These are phyloP conservation scores for Aegotheles bennettii DNA, from an alignment of 2,113 vertebrate genomes.

Conservation along the genomic window DNA sequence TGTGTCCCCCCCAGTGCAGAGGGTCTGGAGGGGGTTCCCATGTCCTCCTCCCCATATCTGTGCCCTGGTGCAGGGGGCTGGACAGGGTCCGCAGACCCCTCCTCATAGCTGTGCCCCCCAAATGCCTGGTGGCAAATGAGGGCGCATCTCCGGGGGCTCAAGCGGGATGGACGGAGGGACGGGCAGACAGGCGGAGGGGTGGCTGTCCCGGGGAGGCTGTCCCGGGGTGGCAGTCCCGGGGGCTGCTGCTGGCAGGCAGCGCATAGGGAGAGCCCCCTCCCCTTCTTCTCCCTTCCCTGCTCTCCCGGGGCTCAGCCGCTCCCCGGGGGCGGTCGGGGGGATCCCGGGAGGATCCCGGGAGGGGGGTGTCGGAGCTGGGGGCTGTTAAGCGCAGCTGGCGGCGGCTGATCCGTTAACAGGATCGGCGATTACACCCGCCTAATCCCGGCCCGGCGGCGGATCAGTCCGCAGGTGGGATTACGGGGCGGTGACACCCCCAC, in stretches of 20 bases:
- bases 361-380: neutral
- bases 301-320: neutral
- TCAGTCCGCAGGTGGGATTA: neutral
- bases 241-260: no score
- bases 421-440: conserved; percentile 51
- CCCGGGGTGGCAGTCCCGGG: neutral
- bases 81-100: no score
- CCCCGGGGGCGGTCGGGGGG: no score
- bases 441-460: neutral
- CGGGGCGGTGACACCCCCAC: neutral
- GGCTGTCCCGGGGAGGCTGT: neutral
- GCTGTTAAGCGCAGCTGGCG: conserved; percentile 18
- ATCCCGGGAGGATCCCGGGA: no score
- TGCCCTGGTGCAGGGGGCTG: neutral
- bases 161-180: neutral
- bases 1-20: no score
- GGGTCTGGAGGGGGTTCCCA: no score
- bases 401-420: conserved; percentile 46
- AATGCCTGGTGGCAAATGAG: neutral
- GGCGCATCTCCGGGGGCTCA: neutral
- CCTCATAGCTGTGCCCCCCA: no score
- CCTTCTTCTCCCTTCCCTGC: no score
- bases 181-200: neutral
- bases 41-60: no score
- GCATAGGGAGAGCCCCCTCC: neutral